These are phyloP conservation scores for Ophiothrix spiculata DNA, from an alignment of 35 echinoderm and acorn worm genomes.

Conservation along the genomic window DNA sequence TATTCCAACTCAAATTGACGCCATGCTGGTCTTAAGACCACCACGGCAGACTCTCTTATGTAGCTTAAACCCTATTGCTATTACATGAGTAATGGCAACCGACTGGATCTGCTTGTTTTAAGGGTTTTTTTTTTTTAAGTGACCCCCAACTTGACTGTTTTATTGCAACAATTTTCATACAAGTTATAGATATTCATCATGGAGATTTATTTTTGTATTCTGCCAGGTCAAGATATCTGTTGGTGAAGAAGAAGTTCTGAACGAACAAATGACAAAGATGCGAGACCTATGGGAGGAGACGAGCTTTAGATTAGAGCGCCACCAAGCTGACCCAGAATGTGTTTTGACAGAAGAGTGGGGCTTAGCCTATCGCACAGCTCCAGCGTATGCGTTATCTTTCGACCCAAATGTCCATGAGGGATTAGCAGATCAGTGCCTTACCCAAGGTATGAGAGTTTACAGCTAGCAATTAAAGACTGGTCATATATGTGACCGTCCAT, in stretches of 20 bases:
- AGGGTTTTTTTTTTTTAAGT: no score
- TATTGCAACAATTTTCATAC: background rate
- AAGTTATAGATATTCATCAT: background rate
- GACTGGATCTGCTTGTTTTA: no score
- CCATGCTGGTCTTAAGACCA: no score
- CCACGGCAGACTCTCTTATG: no score
- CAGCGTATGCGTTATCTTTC: constrained; percentile 79
- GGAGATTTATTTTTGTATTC: background rate
- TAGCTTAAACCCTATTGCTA: no score
- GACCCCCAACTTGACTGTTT: no score
- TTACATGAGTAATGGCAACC: no score
- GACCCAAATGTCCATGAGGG: constrained; percentile 36
- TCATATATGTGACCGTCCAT: no score
- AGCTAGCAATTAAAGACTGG: background rate
- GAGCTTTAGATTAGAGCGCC: constrained; percentile 76
- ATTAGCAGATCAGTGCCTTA: background rate
- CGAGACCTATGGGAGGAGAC: constrained; percentile 95
- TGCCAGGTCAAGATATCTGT: constrained; percentile 65
- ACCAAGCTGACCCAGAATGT: constrained; percentile 86
- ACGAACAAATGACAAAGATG: constrained; percentile 55
- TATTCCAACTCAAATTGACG: no score
- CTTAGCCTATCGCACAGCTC: constrained; percentile 63
- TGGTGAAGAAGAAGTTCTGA: constrained; percentile 49
- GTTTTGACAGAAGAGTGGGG: constrained; percentile 60
- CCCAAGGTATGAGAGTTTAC: background rate